Evolutionary conservation across 2,113 vertebrate species (phyloP), one percentile per base, ranked within the genome.

Genomic region (Chionis minor): DNA sequence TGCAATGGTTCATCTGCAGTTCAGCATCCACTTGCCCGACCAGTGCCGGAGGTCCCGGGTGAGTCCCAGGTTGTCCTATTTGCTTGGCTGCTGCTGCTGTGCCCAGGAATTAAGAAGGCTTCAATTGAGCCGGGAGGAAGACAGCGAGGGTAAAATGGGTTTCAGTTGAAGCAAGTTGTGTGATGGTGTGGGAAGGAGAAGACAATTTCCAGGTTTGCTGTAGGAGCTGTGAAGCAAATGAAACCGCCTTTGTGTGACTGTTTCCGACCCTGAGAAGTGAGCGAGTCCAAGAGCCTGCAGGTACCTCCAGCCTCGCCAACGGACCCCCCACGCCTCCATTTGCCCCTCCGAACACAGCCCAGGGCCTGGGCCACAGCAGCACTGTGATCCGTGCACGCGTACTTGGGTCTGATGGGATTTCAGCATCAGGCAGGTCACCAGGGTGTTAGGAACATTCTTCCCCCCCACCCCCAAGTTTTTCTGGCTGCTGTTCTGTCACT

Each of bases 21-120:
- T 96, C 92, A 96, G 92, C 61, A 38, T 71, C 86, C 77, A 2
- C 86, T 96, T 94, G 42, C 44, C 45, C 13, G 30, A 58, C 22
- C 16, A 38, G 81, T 0, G 0, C n/a, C 33, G 44, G 45, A 67
- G 27, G 47, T 95, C 35, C 23, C 0, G 2, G 45, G 4, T 12
- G 42, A 8, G 51, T 47, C 28, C 27, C 1, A 0, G n/a, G 38
- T 67, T 81, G 59, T 61, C 35, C 30, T 24, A 49, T 52, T 81
- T 1, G 3, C 71, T 81, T 74, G 81, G 35, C 63, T 66, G 59
- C 63, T 26, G 44, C 44, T 77, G 42, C 54, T 59, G 38, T 23
- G 16, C 52, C 74, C n/a, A 20, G 79, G 44, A 90, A 3, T 19
- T 19, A 30, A 69, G 67, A 13, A 3, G 10, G 24, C 44, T n/a